Conservation (phyloP, 2,797 vertebrate genomes). For the Naso thynnoides region DNA sequence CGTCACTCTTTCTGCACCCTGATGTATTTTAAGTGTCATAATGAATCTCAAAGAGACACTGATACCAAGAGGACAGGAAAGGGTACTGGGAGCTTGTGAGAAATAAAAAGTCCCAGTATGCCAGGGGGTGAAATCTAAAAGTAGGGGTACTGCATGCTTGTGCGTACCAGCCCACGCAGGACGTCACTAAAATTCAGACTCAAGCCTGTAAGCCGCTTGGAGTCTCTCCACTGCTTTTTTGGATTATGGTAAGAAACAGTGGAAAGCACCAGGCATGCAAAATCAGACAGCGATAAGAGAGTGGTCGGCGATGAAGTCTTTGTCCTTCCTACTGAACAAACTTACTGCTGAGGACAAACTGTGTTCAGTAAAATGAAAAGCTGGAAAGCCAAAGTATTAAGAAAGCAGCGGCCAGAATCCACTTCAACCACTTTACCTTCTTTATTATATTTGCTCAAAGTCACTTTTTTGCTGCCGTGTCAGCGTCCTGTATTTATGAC, state of each 20-base stretch:
- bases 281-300: constrained; percentile 25
- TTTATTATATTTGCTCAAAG: constrained; percentile 11
- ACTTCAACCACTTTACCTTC: neutral
- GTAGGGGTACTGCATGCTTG: no score
- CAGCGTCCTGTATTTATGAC: constrained; percentile 19
- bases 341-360: constrained; percentile 30
- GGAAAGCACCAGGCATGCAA: constrained; percentile 29
- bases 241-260: constrained; percentile 6
- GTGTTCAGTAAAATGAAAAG: constrained; percentile 21
- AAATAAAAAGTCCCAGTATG: no score
- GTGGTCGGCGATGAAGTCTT: constrained; percentile 11
- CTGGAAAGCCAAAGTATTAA: neutral
- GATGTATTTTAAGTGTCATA: no score
- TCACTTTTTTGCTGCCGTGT: constrained; percentile 17
- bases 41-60: no score
- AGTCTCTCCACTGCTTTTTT: constrained; percentile 6
- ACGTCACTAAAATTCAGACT: constrained; percentile 8
- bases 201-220: constrained; percentile 6
- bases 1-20: no score
- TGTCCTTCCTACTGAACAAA: constrained; percentile 21
- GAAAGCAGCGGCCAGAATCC: constrained; percentile 8
- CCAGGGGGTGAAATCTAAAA: no score
- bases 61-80: no score
- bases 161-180: neutral
- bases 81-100: no score